These are phyloP conservation scores for Stratiomys singularior DNA, from an alignment of 2,888 invertebrate genomes.

Conservation along the genomic window DNA sequence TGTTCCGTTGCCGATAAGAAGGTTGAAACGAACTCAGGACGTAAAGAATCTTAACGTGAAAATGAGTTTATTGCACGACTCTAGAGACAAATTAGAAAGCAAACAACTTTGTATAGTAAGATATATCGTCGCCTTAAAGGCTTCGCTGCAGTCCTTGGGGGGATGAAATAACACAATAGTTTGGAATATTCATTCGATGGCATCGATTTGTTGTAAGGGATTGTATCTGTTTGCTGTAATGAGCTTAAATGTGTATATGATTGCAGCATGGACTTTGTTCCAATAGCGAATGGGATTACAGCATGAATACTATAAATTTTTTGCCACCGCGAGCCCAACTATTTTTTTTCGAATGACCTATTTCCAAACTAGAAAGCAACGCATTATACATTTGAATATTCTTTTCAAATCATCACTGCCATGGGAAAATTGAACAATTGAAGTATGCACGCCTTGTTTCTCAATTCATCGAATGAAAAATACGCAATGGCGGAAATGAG, in stretches of 20 bases:
- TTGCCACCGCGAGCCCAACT: no score
- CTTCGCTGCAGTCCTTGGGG: not conserved
- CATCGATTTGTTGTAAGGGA: not conserved
- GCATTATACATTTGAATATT: not conserved
- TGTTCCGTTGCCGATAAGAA: constrained; percentile 32
- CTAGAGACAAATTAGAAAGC: constrained; percentile 42
- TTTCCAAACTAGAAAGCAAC: not conserved
- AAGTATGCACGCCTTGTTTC: not conserved
- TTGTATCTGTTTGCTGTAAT: not conserved
- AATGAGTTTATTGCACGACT: constrained; percentile 43
- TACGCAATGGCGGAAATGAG: constrained; percentile 41
- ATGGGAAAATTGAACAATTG: constrained; percentile 8
- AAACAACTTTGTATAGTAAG: not conserved
- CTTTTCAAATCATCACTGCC: not conserved
- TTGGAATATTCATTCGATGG: not conserved
- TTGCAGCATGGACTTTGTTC: no score
- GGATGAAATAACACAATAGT: not conserved
- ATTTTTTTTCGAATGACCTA: no score
- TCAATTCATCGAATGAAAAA: constrained; percentile 24
- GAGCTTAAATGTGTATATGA: no score
- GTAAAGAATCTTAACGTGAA: constrained; percentile 30
- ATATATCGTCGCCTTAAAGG: not conserved
- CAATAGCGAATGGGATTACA: no score
- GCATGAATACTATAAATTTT: no score
- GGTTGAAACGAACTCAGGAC: not conserved